phyloP scores from a whole-genome alignment of 2,797 vertebrate species.

The Sarcoramphus papa region DNA sequence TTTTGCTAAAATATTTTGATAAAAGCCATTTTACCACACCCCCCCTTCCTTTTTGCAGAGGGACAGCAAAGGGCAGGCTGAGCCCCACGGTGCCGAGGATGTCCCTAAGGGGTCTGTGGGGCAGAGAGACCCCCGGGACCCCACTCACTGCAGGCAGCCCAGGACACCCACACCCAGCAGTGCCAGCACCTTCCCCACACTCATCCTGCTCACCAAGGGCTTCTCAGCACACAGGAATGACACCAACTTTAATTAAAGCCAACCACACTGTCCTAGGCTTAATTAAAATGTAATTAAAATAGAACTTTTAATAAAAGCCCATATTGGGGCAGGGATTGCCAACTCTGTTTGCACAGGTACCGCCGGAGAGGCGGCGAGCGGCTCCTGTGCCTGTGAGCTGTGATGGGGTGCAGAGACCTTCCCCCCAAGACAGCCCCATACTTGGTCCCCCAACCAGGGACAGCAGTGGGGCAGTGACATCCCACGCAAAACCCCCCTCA shows the following conservation, averaged over 20 bases:
- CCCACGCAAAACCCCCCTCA: rapidly evolving
- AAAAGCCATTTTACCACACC: background rate
- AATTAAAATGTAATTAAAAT: background rate
- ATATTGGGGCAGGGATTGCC: background rate
- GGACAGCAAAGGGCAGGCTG: background rate
- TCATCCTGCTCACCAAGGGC: background rate
- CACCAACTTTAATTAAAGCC: background rate
- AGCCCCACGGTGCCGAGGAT: background rate
- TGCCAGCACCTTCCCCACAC: background rate
- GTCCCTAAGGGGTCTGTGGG: background rate
- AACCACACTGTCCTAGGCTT: background rate
- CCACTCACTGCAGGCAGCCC: background rate
- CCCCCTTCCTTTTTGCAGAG: background rate
- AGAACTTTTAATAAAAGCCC: background rate
- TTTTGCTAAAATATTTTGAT: background rate
- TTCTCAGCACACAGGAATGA: background rate
- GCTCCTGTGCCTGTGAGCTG: background rate
- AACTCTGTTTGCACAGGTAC: background rate
- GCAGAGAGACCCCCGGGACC: background rate
- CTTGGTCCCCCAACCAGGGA: background rate
- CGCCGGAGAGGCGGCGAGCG: rapidly evolving
- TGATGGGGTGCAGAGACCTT: background rate
- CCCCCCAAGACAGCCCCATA: background rate
- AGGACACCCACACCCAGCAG: background rate
- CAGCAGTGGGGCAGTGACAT: background rate